Percentiles rank a stretch among this genome's conserved stretches.
Evolutionary conservation across 2,888 invertebrate genomes (phyloP).

Genomic region (Patella caerulea): DNA sequence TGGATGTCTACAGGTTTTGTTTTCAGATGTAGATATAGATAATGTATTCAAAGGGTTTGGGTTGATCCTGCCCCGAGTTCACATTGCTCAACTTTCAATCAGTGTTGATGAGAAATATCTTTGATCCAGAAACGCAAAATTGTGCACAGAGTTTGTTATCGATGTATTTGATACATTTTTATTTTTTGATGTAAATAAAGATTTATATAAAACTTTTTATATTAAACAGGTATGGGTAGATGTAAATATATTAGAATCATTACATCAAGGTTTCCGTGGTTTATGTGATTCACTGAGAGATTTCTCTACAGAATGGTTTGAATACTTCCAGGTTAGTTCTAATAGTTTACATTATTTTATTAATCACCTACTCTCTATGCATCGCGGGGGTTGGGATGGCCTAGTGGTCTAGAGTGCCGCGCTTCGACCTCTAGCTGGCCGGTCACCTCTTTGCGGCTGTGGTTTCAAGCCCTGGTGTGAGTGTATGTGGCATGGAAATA

Average conservation of each 20-base stretch:
- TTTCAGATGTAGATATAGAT: conserved; percentile 13
- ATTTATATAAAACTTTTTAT: conserved; percentile 13
- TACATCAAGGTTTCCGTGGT: conserved; percentile 61
- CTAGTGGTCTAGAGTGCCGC: too few relatives aligned
- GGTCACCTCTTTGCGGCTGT: too few relatives aligned
- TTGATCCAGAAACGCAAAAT: too few relatives aligned
- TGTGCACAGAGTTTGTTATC: too few relatives aligned
- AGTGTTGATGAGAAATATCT: too few relatives aligned
- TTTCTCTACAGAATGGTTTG: conserved; percentile 61
- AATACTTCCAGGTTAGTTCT: conserved; percentile 64
- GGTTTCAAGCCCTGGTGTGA: too few relatives aligned
- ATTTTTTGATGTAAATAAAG: conserved; percentile 13
- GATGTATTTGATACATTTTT: too few relatives aligned
- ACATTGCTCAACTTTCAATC: too few relatives aligned
- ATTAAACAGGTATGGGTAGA: conserved; percentile 63
- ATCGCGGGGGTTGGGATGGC: too few relatives aligned
- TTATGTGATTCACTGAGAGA: conserved; percentile 58
- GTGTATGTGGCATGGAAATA: too few relatives aligned
- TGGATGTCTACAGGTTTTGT: background rate
- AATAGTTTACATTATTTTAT: background rate
- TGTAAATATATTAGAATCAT: conserved; percentile 62
- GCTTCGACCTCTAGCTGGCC: too few relatives aligned
- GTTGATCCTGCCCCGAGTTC: conserved; percentile 45
- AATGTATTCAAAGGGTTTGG: conserved; percentile 56
- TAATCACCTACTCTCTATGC: too few relatives aligned